Base-by-base conservation (phyloP, 2,797 vertebrate species). In the Ctenopoma kingsleyae region DNA sequence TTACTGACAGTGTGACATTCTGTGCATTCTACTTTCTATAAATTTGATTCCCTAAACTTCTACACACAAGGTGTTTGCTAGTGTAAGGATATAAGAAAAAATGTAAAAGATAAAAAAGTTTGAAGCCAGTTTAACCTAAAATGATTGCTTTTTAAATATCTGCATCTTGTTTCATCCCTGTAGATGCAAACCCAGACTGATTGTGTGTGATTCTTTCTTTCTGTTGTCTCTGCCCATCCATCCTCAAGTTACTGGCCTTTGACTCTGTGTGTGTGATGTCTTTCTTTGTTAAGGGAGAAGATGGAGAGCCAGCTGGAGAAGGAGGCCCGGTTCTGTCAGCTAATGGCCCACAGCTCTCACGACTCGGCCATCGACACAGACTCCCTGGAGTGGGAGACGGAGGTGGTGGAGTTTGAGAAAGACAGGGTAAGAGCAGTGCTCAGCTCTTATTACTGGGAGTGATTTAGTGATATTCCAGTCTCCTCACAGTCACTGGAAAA, bases 381-480 rank as follows among this genome's bases (percentile, higher is more conserved):
- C 90, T 99, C 97, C 71, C 91, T 99, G 89, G 98, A 99, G 88
- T 99, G 98, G 98, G 97, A 99, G 92, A 99, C 97, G 0, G 98
- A 99, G 94, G 96, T 98, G 70, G 97, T 99, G 49, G 97, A 98
- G 90, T 98, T 99, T 89, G 97, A 98, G 91, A 98, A 98, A 91
- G 96, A 98, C 90, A 91, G 96, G 91, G 98, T 99, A 88, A 94
- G 96, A 84, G 53, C 53, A 30, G 41, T 0, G 32, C 49, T 73
- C 56, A 3, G 27, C 62, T 82, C 43, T 64, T 27, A 71, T 81
- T 77, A 68, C 65, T 10, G 23, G 41, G 57, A 69, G 50, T 20
- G 62, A 60, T 67, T 53, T 53, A 50, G 22, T 80, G 67, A 78
- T 51, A 52, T 32, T 65, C 44, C 43, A 36, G 36, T 59, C 44